Base-by-base conservation (phyloP, 2,888 invertebrate species). In the Ophion costatus region DNA sequence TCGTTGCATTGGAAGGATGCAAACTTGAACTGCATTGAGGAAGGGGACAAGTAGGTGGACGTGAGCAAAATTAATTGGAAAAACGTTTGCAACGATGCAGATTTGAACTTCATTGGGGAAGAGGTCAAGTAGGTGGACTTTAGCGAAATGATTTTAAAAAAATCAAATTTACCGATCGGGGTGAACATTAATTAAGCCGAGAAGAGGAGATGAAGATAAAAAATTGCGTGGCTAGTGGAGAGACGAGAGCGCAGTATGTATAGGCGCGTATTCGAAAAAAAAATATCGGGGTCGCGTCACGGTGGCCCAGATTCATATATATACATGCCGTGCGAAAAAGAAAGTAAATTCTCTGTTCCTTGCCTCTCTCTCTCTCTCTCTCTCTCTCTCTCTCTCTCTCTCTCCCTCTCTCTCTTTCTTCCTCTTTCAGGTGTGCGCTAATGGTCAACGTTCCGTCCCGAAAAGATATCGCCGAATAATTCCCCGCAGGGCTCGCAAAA, bases 321-420 rank as follows among this genome's bases (percentile, higher is more conserved):
- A 51, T 51, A 51, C 51, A 24, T 82, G 86, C 82, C 85, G 88
- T 87, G 89, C 87, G 89, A 90, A 90, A 89, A 90, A 90, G 90
- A 90, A 90, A 90, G 90, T 90, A 88, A 82, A 80, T 73, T 73
- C 73, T 79, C 22, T 89, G 71, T 73, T 64, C 69, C 24, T 29
- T 24, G 56, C 51, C 56, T 17, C 51, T 51, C 51, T 17, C 11
- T 24, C 6, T 69, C 20, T 89, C 74, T 76, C 66, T 63, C 42
- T 64, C 70, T 71, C 63, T 61, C 29, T 67, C 20, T 89, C 74
- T 80, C 66, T 63, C 42, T 64, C 76, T n/a, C n/a, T n/a, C n/a
- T n/a, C n/a, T n/a, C n/a, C n/a, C 70, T 71, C 63, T 61, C 29
- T 64, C 63, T 61, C 29, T 67, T 38, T 90, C 75, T 80, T 78